Evolutionary conservation across 2,113 vertebrate genomes (phyloP), one percentile per base, ranked within the genome.

Genomic region (Jaculus jaculus): DNA sequence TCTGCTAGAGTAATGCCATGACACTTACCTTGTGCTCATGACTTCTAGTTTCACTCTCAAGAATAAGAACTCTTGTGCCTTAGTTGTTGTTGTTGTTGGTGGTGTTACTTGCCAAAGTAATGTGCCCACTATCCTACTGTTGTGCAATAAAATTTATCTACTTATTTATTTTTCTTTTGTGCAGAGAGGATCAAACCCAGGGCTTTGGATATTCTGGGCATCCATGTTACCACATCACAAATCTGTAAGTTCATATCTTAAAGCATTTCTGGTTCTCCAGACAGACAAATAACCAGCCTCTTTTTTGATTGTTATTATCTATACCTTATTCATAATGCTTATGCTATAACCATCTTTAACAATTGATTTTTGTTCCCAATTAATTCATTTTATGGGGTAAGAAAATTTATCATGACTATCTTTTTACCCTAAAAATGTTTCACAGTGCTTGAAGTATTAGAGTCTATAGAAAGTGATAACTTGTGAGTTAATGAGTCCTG

Each of bases 361-460:
- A 75, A 24, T 37, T 75, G 21, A 74, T 32, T 91, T 79, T 74
- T 34, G 7, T 23, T 7, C 72, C 32, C 18, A 54, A 68, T 51
- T 73, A 47, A 69, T 13, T 7, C 1, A 18, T 66, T n/a, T 51
- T 78, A 65, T 28, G 58, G 12, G 9, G 16, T 66, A 51, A 83
- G 23, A 66, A 34, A 75, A 77, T 61, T 94, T 54, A 58, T 87
- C 24, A 47, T 47, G 42, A 47, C 71, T 66, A 13, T 77, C 21
- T 80, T 87, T 71, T 61, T 73, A 47, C 24, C 73, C 8, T 42
- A 80, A 75, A 91, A 20, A 73, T 89, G 0, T 63, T 24, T 92
- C 72, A 65, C 4, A 73, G 10, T 80, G 10, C 13, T 2, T 79
- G 28, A 2, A 66, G 0, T 0, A 8, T 54, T 47, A 34, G 17